A percentile compares a stretch with the other conserved stretches of the same genome.
These are phyloP conservation scores for Phrixothrix hirtus DNA, from an alignment of 2,888 invertebrate species.

Conservation along the genomic window DNA sequence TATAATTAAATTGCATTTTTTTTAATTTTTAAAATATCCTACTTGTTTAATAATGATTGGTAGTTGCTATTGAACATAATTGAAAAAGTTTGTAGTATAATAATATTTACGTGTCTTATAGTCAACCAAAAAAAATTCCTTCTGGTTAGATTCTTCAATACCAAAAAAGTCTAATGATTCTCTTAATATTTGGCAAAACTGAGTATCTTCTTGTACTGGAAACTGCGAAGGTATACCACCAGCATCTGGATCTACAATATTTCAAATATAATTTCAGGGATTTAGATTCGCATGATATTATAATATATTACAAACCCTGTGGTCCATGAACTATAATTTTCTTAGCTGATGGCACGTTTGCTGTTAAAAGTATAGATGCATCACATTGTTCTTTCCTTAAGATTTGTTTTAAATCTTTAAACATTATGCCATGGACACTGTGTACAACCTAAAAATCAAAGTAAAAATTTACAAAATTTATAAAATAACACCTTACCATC, in stretches of 20 bases:
- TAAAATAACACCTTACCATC: conserved; percentile 71
- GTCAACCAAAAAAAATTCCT: conserved; percentile 94
- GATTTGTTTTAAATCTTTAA: conserved; percentile 98
- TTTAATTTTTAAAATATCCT: too few relatives aligned
- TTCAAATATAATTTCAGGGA: too few relatives aligned
- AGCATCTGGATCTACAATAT: conserved; percentile 71
- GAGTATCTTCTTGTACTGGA: conserved; percentile 97
- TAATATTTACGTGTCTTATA: conserved; percentile 89
- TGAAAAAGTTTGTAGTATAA: background rate
- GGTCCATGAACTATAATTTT: conserved; percentile 97
- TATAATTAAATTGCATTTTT: conserved; percentile 55
- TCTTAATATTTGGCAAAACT: conserved; percentile 90
- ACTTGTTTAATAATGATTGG: too few relatives aligned
- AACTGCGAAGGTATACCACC: conserved; percentile 98
- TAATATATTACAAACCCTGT: conserved; percentile 58
- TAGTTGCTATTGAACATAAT: background rate
- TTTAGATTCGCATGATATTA: too few relatives aligned
- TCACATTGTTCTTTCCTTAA: conserved; percentile 98
- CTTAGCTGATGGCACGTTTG: conserved; percentile 98
- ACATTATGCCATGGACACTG: conserved; percentile 98
- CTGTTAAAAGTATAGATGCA: conserved; percentile 94
- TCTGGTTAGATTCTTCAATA: conserved; percentile 86
- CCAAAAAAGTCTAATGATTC: conserved; percentile 97
- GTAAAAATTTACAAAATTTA: background rate
- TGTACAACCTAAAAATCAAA: conserved; percentile 78